Evolutionary conservation across 2,888 invertebrate species (phyloP), one percentile per base, ranked within the genome.

Genomic region (Deilephila porcellus): DNA sequence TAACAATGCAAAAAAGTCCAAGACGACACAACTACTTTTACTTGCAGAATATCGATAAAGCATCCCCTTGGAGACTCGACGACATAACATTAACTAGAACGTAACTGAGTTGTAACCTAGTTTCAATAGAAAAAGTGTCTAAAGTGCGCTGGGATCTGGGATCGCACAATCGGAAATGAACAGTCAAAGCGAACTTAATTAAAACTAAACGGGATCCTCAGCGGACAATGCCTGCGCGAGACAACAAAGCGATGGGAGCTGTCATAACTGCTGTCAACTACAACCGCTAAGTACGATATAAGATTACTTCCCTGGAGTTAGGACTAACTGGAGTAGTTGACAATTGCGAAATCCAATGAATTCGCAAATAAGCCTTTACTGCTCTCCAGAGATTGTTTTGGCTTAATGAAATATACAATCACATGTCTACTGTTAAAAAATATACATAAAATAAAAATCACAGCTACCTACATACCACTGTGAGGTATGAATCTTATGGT

Each of bases 161-260:
- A 78, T 81, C 80, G 81, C 76, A 82, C 83, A 84, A 87, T 88
- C 86, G 87, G 85, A 89, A 89, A 88, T 85, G 86, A 89, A 87
- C 88, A 89, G 85, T 87, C 85, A 86, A 88, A 87, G 88, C 83
- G 81, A 85, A 87, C 86, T 92, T 92, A 92, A 92, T 92, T 92
- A 91, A 91, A 93, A 91, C 90, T 90, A 90, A 91, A 85, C 87
- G 82, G 84, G 80, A 86, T 82, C 81, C 82, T 82, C 84, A 81
- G 81, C 85, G 85, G 87, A 88, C 89, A 89, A 89, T 87, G 85
- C 82, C 80, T 85, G 85, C 77, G 82, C 80, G 83, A 83, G 86
- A 91, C 89, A 88, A 89, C 90, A 89, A 90, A 88, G 88, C 86
- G 83, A 84, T 83, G 85, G 82, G 81, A 82, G 82, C 82, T 83